Evolutionary conservation across 1,140 invertebrate species (phyloP), one percentile per base, ranked within the genome.

Genomic region (Aphaenogaster ashmeadi): DNA sequence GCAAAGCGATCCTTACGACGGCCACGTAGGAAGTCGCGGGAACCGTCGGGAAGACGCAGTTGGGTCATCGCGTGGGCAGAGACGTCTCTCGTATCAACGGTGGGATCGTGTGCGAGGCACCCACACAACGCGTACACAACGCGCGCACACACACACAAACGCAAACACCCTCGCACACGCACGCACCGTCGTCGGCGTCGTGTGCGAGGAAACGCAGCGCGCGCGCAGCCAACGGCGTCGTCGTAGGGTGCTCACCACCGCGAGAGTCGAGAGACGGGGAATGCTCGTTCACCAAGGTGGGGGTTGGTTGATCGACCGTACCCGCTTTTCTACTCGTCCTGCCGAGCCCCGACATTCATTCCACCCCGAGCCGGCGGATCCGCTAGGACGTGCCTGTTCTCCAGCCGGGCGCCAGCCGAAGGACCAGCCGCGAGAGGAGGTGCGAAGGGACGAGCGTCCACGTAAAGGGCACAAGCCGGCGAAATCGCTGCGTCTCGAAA

Each of bases 301-400:
- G 92, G 92, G 87, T 81, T 93, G 92, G 92, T 92, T 93, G 93
- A 94, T 94, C 93, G 93, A 94, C 92, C 93, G 91, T 92, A 90
- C 86, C 89, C 87, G 84, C 77, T 89, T 90, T 92, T 92, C 91
- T 88, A 90, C 85, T 89, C 89, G 86, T 90, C 84, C 87, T 90
- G 87, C 79, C 75, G 78, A 85, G 86, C 89, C 87, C 88, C 87
- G 69, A 90, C 87, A 86, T 79, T 90, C 92, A 94, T 92, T 93
- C 88, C 91, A 88, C 88, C 88, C 91, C 89, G 90, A 92, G 58
- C 90, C 90, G 86, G 83, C 88, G 88, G 90, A 88, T 87, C 38
- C 69, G 60, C 58, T 78, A 78, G 87, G 87, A 88, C 91, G 87
- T 87, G 33, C n/a, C 27, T 54, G 36, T 50, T 58, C 75, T 60